Percentiles rank a stretch among this genome's conserved stretches.
Conservation (phyloP, 1,140 invertebrate genomes). For the Cylas formicarius region DNA sequence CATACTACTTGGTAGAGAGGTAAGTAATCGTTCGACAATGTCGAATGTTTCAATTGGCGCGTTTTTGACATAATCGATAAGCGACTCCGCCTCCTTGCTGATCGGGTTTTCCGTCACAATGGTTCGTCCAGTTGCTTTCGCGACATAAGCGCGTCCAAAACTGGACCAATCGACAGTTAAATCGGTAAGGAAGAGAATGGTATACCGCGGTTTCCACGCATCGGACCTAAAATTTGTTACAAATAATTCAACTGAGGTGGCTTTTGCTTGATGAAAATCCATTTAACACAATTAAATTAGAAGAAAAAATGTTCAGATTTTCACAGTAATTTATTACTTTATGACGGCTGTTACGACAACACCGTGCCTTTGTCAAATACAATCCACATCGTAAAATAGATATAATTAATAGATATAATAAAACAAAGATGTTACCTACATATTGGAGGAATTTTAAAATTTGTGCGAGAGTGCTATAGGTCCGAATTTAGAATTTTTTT, state of each 20-base stretch:
- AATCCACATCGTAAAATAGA: constrained; percentile 40
- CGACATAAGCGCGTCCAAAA: constrained; percentile 36
- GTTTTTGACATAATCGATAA: constrained; percentile 42
- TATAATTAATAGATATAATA: no score
- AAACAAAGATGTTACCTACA: no score
- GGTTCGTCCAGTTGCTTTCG: constrained; percentile 37
- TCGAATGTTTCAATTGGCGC: constrained; percentile 29
- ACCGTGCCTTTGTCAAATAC: no score
- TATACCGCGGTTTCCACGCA: constrained; percentile 45
- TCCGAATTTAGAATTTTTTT: no score
- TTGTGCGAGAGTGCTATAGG: no score
- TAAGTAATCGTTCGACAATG: constrained; percentile 31
- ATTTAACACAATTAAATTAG: no score
- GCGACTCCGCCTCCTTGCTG: constrained; percentile 44
- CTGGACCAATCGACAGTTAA: constrained; percentile 44
- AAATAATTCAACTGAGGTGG: background rate
- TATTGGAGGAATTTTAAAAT: no score
- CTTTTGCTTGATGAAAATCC: no score
- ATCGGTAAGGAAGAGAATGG: constrained; percentile 49
- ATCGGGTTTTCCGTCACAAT: constrained; percentile 50
- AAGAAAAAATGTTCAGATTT: no score
- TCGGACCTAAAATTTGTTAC: constrained; percentile 11
- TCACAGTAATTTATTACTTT: no score
- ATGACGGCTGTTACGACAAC: no score
- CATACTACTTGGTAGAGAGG: constrained; percentile 34